Evolutionary conservation across 2,888 invertebrate genomes (phyloP), one percentile per base, ranked within the genome.

Genomic region (Drosophila kanekoi): DNA sequence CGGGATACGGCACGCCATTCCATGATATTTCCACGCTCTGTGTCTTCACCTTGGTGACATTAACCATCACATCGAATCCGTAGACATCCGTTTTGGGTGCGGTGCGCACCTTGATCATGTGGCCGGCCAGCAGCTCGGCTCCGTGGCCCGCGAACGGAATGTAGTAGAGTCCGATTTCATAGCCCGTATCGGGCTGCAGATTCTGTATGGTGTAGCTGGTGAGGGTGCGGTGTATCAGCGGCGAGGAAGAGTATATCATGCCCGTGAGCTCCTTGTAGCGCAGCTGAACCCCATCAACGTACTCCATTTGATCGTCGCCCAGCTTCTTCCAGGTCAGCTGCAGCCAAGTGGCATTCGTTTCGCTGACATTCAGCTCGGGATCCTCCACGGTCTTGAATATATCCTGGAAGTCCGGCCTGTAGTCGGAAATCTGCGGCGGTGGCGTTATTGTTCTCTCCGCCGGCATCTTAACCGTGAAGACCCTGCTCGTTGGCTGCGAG

Each of bases 281-380:
- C 77, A 98, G 93, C 92, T 97, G 97, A 44, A 98, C 95, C 1
- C 97, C 98, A 88, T 98, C 98, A 60, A 98, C 96, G 84, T 96
- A 96, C 82, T 95, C 95, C 74, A 97, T 91, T 90, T 98, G 97
- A 44, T 96, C 95, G 64, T 96, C 96, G 0, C 94, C 94, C 85
- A 98, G 96, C 85, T 96, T 96, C 80, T 96, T 94, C 98, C 98
- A 98, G 49, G 94, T 95, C 1, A 98, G 93, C 54, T 95, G 95
- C 1, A 96, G 95, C 92, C 96, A 95, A 0, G 96, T 96, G 20
- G 97, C 95, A 83, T 97, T 97, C 0, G 96, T 95, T 70, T 96
- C 96, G 3, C 95, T 94, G 0, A 96, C 94, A 37, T 94, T 94
- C 23, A 98, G 92, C 61, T 95, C 95, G 1, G 97, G 95, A 91